Percentiles rank a stretch among this genome's conserved stretches.
Conservation (phyloP, 1,140 invertebrate genomes). For the Phortica variegata region DNA sequence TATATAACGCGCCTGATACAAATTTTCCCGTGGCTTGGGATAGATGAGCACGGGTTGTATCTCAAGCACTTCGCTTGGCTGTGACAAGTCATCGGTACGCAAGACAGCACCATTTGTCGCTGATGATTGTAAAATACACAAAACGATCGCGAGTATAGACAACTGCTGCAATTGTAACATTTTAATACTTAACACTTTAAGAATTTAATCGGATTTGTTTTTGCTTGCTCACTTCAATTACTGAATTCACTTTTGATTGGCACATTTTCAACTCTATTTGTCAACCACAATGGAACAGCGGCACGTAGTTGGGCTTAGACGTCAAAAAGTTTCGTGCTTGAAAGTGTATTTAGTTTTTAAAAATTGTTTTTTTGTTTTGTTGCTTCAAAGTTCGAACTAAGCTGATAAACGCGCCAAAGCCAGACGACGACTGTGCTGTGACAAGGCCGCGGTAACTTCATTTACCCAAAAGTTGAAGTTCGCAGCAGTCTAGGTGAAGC, state of each 20-base stretch:
- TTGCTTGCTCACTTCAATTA: too few relatives aligned
- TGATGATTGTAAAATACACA: background rate
- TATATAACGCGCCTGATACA: slow-evolving; percentile 34
- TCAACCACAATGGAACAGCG: too few relatives aligned
- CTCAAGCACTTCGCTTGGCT: slow-evolving; percentile 39
- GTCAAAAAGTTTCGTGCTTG: slow-evolving; percentile 16
- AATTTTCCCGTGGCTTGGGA: slow-evolving; percentile 22
- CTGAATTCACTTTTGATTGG: too few relatives aligned
- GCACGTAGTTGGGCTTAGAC: too few relatives aligned
- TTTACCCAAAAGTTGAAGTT: slow-evolving; percentile 24
- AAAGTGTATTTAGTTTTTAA: background rate
- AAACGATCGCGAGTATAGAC: background rate
- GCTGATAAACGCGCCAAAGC: slow-evolving; percentile 22
- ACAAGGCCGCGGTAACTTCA: slow-evolving; percentile 46
- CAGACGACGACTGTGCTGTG: slow-evolving; percentile 39
- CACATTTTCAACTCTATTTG: too few relatives aligned
- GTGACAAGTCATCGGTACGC: slow-evolving; percentile 11
- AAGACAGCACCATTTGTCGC: slow-evolving; percentile 13
- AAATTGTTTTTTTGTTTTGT: slow-evolving; percentile 4
- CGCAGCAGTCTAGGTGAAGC: background rate
- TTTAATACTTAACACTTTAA: background rate
- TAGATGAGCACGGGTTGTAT: slow-evolving; percentile 46
- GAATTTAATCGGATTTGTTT: slow-evolving; percentile 32
- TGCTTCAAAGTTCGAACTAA: slow-evolving; percentile 6
- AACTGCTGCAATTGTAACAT: slow-evolving; percentile 1